phyloP scores from a whole-genome alignment of 2,797 vertebrate species.

The Sebastes variabilis region DNA sequence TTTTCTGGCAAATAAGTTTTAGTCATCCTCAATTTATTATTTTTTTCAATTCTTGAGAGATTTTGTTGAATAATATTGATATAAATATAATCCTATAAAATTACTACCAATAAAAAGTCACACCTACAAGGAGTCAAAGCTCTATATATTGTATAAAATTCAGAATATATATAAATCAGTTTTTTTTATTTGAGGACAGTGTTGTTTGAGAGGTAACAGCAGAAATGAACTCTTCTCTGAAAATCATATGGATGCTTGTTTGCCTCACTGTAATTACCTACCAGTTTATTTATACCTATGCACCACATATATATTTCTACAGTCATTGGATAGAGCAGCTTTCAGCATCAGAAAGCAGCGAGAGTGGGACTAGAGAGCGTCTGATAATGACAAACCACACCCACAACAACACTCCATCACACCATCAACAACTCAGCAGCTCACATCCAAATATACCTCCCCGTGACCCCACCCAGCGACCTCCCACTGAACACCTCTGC shows the following conservation, averaged over 20 bases:
- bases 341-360: not conserved
- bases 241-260: not conserved
- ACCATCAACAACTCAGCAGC: slow-evolving; percentile 58
- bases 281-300: not conserved
- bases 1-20: not conserved
- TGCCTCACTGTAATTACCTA: not conserved
- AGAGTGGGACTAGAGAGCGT: slow-evolving; percentile 75
- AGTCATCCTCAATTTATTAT: not conserved
- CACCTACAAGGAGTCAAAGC: not conserved
- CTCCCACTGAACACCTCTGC: slow-evolving; percentile 67
- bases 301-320: not conserved
- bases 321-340: not conserved
- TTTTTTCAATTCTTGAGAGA: not conserved
- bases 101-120: not conserved
- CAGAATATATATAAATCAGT: not conserved
- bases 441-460: slow-evolving; percentile 49
- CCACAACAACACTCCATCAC: slow-evolving; percentile 70
- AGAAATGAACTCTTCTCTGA: not conserved
- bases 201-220: not conserved
- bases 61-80: not conserved
- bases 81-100: not conserved
- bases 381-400: slow-evolving; percentile 71
- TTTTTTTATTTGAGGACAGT: not conserved
- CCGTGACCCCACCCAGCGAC: slow-evolving; percentile 38
- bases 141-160: not conserved